phyloP scores from a whole-genome alignment of 2,797 vertebrate genomes.

The Gambelia wislizenii region DNA sequence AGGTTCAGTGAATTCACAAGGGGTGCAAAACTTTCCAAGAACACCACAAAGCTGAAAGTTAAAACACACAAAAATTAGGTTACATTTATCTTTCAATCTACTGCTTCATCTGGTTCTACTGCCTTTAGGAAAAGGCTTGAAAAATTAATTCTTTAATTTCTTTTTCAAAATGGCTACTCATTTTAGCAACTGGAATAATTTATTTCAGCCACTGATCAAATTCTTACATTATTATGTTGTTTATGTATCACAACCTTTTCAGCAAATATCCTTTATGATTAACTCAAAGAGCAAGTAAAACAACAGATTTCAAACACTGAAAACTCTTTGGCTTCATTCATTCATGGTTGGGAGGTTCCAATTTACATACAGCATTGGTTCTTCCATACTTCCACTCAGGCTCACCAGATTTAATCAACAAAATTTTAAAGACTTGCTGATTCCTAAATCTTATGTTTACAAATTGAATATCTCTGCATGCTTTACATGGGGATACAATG shows the following conservation, averaged over 20 bases:
- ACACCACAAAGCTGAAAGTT: constrained; percentile 93
- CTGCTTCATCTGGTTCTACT: constrained; percentile 72
- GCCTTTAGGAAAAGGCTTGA: constrained; percentile 69
- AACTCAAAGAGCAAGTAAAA: not conserved
- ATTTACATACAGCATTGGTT: too few relatives aligned
- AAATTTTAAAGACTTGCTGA: too few relatives aligned
- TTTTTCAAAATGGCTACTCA: not conserved
- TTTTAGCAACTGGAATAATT: not conserved
- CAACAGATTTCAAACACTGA: not conserved
- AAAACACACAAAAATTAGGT: constrained; percentile 89
- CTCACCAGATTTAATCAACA: not conserved
- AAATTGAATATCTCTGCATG: too few relatives aligned
- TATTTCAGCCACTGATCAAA: not conserved
- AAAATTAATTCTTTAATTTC: constrained; percentile 35
- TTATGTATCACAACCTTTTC: not conserved
- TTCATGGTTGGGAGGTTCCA: too few relatives aligned
- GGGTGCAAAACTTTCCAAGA: constrained; percentile 91
- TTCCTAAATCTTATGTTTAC: too few relatives aligned
- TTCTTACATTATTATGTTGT: not conserved
- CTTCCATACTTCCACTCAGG: not conserved
- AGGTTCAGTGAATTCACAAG: constrained; percentile 89
- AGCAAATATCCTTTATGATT: not conserved
- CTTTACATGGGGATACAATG: too few relatives aligned
- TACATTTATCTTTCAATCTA: constrained; percentile 73
- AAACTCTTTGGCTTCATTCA: not conserved